phyloP scores from a whole-genome alignment of 1,140 invertebrate species.

The Chlorops oryzae region DNA sequence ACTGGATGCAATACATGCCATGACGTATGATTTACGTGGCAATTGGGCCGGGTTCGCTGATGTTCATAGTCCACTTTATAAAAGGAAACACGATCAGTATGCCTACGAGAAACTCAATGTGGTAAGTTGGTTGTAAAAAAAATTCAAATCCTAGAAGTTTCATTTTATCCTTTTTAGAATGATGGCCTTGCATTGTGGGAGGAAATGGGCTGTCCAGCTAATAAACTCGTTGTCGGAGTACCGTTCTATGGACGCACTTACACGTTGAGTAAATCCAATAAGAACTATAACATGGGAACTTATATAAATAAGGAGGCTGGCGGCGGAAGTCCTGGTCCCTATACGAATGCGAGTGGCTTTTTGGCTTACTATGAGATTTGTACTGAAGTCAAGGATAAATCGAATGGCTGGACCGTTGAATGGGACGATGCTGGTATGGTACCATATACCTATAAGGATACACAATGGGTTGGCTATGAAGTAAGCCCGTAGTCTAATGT shows the following conservation, averaged over 20 bases:
- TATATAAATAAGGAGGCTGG: slow-evolving; percentile 83
- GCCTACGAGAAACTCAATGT: slow-evolving; percentile 83
- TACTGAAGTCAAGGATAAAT: slow-evolving; percentile 60
- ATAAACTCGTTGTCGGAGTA: slow-evolving; percentile 82
- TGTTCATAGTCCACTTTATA: slow-evolving; percentile 77
- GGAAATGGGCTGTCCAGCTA: slow-evolving; percentile 74
- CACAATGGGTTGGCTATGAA: slow-evolving; percentile 92
- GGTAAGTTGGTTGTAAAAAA: slow-evolving; percentile 52
- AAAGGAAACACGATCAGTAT: slow-evolving; percentile 76
- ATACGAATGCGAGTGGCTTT: slow-evolving; percentile 78
- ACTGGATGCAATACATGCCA: slow-evolving; percentile 77
- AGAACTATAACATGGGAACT: slow-evolving; percentile 72
- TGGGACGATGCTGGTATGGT: slow-evolving; percentile 77
- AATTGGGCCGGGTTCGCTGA: slow-evolving; percentile 89
- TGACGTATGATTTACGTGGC: slow-evolving; percentile 86
- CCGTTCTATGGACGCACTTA: slow-evolving; percentile 82
- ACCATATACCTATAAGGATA: slow-evolving; percentile 78
- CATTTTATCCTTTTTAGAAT: slow-evolving; percentile 55
- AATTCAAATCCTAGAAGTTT: neutral
- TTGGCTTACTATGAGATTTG: slow-evolving; percentile 90
- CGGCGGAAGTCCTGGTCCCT: slow-evolving; percentile 74
- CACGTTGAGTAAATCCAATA: slow-evolving; percentile 72
- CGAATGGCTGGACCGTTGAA: slow-evolving; percentile 68
- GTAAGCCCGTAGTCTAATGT: slow-evolving; percentile 64
- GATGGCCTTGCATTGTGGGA: slow-evolving; percentile 81